Percentiles rank a stretch among this genome's conserved stretches.
Conservation (phyloP, 2,888 invertebrate species). For the Erynnis tages region DNA sequence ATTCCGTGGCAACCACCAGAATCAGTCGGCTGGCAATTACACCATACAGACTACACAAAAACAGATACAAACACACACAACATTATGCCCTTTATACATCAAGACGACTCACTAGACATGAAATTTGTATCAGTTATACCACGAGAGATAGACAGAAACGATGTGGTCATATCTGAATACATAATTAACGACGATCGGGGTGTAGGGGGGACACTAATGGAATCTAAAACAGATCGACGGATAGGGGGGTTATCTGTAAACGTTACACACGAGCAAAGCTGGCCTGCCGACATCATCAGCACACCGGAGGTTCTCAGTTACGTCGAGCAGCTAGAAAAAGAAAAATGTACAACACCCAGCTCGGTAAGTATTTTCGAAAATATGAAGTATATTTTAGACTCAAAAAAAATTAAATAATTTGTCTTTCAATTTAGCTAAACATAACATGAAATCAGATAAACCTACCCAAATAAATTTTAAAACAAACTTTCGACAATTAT, state of each 20-base stretch:
- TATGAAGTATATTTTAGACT: neutral
- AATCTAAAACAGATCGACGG: constrained; percentile 37
- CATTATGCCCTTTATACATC: constrained; percentile 65
- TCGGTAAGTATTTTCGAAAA: constrained; percentile 46
- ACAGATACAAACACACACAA: constrained; percentile 50
- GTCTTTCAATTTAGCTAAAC: no score
- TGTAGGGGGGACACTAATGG: constrained; percentile 35
- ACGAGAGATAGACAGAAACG: constrained; percentile 62
- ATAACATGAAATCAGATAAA: no score
- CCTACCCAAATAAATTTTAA: no score
- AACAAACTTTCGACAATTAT: no score
- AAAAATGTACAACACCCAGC: constrained; percentile 49
- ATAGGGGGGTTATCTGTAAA: constrained; percentile 53
- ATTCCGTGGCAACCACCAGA: constrained; percentile 50
- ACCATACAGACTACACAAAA: constrained; percentile 50
- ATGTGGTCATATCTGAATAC: constrained; percentile 57
- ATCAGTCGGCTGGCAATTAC: constrained; percentile 49
- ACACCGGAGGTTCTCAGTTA: constrained; percentile 72
- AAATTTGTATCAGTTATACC: constrained; percentile 63
- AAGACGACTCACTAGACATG: constrained; percentile 66
- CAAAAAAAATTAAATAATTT: neutral
- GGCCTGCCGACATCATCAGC: constrained; percentile 58
- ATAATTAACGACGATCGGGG: constrained; percentile 45
- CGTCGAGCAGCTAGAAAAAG: constrained; percentile 72
- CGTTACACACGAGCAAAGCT: constrained; percentile 50